These are phyloP conservation scores for Eupithecia abbreviata DNA, from an alignment of 2,888 invertebrate species.

Conservation along the genomic window DNA sequence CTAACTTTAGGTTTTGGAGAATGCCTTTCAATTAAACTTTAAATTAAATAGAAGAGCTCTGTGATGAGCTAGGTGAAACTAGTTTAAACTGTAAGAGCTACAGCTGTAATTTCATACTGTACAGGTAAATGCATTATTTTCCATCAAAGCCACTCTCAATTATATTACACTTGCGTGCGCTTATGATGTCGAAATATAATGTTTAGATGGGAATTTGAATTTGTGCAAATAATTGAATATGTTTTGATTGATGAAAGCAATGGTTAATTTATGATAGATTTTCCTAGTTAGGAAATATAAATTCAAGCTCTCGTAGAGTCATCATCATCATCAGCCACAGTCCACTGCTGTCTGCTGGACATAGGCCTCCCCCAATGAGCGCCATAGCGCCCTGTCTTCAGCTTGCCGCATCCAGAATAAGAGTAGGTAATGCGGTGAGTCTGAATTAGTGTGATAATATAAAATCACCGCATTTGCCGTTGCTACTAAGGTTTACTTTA, in stretches of 20 bases:
- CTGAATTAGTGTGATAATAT: too few relatives aligned
- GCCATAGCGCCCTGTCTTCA: too few relatives aligned
- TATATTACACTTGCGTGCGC: conserved; percentile 6
- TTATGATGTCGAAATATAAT: background rate
- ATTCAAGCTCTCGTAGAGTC: background rate
- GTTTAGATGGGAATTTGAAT: background rate
- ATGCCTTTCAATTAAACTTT: background rate
- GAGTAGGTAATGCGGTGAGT: too few relatives aligned
- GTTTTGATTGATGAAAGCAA: background rate
- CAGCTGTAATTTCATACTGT: conserved; percentile 21
- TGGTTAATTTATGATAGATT: background rate
- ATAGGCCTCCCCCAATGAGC: too few relatives aligned
- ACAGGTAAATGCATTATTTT: conserved; percentile 21
- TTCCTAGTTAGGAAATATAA: background rate
- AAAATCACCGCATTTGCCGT: too few relatives aligned
- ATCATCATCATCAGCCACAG: too few relatives aligned
- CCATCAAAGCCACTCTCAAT: conserved; percentile 19
- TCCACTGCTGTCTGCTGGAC: too few relatives aligned
- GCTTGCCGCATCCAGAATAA: too few relatives aligned
- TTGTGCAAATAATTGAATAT: background rate
- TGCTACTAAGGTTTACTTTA: too few relatives aligned
- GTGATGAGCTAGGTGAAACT: conserved; percentile 7
- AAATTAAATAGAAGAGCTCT: background rate
- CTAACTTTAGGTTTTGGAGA: too few relatives aligned
- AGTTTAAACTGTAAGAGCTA: conserved; percentile 14